phyloP scores from a whole-genome alignment of 2,888 invertebrate species.

The Helleia helle region DNA sequence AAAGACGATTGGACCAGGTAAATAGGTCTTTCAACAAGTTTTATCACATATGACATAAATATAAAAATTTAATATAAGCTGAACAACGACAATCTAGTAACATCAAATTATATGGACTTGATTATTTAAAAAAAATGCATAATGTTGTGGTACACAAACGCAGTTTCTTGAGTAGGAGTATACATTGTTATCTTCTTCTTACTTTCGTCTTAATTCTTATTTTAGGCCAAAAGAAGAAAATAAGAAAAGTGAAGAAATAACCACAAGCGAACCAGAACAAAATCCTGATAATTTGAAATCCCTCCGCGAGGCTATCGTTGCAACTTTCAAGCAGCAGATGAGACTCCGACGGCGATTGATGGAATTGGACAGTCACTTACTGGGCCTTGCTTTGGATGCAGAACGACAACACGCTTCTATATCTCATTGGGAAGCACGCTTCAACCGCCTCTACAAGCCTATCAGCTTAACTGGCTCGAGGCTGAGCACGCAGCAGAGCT shows the following conservation, averaged over 20 bases:
- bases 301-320: conserved; percentile 88
- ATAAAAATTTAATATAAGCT: too few relatives aligned
- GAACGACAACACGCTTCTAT: conserved; percentile 92
- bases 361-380: conserved; percentile 91
- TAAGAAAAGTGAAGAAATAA: conserved; percentile 32
- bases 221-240: conserved; percentile 48
- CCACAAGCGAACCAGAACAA: conserved; percentile 41
- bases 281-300: conserved; percentile 73
- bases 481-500: conserved; percentile 76
- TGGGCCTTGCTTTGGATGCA: conserved; percentile 90
- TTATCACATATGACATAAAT: too few relatives aligned
- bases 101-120: too few relatives aligned
- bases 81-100: not conserved
- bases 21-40: not conserved
- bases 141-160: too few relatives aligned
- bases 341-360: conserved; percentile 87
- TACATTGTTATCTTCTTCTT: not conserved
- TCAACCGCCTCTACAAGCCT: conserved; percentile 82
- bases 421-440: conserved; percentile 90
- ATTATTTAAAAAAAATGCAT: too few relatives aligned
- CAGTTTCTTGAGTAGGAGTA: not conserved
- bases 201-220: too few relatives aligned
- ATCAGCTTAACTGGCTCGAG: conserved; percentile 71
- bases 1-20: conserved; percentile 77
- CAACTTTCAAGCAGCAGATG: conserved; percentile 95